Percentiles rank a stretch among this genome's conserved stretches.
These are phyloP conservation scores for Lophura nycthemera DNA, from an alignment of 2,113 vertebrate species.

Conservation along the genomic window DNA sequence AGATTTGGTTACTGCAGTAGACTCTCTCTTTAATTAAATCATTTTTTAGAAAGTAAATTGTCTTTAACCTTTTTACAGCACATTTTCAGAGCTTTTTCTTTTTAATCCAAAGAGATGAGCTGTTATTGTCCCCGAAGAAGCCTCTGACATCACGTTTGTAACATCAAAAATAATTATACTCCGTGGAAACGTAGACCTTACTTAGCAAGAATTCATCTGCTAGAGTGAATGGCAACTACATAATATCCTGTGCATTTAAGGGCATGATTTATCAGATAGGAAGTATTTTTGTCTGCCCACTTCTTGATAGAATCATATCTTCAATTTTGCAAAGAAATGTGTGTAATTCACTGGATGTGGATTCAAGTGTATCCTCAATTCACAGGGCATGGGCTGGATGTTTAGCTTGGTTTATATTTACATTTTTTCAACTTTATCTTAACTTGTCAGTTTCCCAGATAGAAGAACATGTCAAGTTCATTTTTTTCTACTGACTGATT, in stretches of 20 bases:
- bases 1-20: constrained; percentile 73
- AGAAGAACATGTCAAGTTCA: constrained; percentile 73
- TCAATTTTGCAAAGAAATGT: constrained; percentile 57
- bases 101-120: constrained; percentile 78
- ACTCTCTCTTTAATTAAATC: constrained; percentile 71
- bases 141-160: constrained; percentile 69
- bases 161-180: constrained; percentile 68
- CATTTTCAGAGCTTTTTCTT: constrained; percentile 72
- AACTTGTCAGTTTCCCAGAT: constrained; percentile 73
- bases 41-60: constrained; percentile 74
- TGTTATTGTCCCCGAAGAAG: constrained; percentile 74
- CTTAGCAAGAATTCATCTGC: constrained; percentile 61
- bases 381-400: constrained; percentile 71
- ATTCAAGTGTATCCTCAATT: constrained; percentile 72
- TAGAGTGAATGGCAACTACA: constrained; percentile 54
- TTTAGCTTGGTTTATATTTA: constrained; percentile 78
- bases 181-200: constrained; percentile 47
- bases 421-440: constrained; percentile 75
- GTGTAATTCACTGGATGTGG: constrained; percentile 73
- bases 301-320: constrained; percentile 60
- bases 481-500: constrained; percentile 77
- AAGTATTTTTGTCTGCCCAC: constrained; percentile 69
- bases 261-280: constrained; percentile 67
- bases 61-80: constrained; percentile 73
- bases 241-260: constrained; percentile 55